Evolutionary conservation across 1,140 invertebrate genomes (phyloP).

Genomic region (Bradysia coprophila): DNA sequence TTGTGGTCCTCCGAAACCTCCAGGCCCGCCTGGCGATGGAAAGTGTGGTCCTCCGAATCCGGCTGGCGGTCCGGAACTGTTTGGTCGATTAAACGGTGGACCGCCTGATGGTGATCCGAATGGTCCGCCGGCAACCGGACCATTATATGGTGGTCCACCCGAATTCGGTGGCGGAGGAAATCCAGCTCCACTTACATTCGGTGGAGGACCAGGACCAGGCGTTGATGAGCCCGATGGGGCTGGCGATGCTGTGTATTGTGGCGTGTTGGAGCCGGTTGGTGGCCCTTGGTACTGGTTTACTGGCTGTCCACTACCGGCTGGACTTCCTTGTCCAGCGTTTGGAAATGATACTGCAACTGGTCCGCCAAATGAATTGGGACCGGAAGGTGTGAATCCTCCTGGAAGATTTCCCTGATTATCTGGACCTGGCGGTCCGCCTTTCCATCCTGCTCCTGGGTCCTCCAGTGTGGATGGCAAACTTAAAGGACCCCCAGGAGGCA

Average conservation of each 20-base stretch:
- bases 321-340: conserved; percentile 29
- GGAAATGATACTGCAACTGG: conserved; percentile 18
- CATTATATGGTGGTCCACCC: conserved; percentile 40
- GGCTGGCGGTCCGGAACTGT: conserved; percentile 47
- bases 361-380: conserved; percentile 12
- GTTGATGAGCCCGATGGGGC: conserved; percentile 57
- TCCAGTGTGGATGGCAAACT: conserved; percentile 4
- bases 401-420: conserved; percentile 12
- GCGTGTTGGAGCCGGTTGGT: conserved; percentile 47
- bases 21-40: conserved; percentile 36
- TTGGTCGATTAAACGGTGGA: conserved; percentile 40
- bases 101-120: conserved; percentile 44
- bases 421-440: conserved; percentile 3
- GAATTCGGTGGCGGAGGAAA: conserved; percentile 43
- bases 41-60: conserved; percentile 47
- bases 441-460: conserved; percentile 1
- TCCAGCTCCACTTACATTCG: conserved; percentile 32
- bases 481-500: conserved; percentile 2
- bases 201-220: conserved; percentile 41
- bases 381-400: conserved; percentile 17
- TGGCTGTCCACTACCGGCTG: conserved; percentile 41
- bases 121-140: conserved; percentile 25
- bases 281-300: conserved; percentile 45
- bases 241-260: conserved; percentile 54
- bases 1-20: conserved; percentile 34